Percentiles rank a stretch among this genome's conserved stretches.
Evolutionary conservation across 2,113 vertebrate species (phyloP).

Genomic region (Ornithorhynchus anatinus): DNA sequence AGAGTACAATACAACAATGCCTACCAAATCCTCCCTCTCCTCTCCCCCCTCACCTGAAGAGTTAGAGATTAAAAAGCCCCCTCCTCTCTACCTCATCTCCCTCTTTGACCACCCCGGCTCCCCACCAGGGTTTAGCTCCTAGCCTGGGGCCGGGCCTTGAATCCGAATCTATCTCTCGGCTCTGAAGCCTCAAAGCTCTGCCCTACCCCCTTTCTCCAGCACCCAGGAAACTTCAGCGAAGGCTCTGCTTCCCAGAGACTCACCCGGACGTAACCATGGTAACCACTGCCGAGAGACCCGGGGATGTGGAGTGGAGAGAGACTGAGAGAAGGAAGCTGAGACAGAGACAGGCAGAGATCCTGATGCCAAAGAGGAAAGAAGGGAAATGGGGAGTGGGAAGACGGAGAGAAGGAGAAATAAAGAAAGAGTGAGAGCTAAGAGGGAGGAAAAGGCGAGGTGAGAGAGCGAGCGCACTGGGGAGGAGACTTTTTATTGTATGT

Average conservation of each 20-base stretch:
- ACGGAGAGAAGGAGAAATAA: fast-evolving
- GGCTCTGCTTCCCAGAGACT: constrained; percentile 16
- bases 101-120: background rate
- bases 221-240: background rate
- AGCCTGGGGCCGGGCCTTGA: background rate
- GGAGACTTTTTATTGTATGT: background rate
- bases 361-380: background rate
- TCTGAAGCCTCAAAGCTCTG: background rate
- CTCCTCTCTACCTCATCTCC: background rate
- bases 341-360: background rate
- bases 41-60: background rate
- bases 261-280: constrained; percentile 45
- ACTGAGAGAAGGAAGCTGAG: too few relatives aligned
- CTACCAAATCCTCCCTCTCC: too few relatives aligned
- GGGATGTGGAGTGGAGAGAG: background rate
- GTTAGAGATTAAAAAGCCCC: background rate
- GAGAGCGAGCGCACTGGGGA: too few relatives aligned
- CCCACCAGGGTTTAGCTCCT: background rate
- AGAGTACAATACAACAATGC: too few relatives aligned
- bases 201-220: background rate
- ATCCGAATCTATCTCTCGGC: background rate
- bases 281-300: constrained; percentile 23
- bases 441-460: background rate
- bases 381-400: fast-evolving
- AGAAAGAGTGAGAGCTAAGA: background rate